Conservation (phyloP, 1,140 invertebrate species). For the Monochamus saltuarius region DNA sequence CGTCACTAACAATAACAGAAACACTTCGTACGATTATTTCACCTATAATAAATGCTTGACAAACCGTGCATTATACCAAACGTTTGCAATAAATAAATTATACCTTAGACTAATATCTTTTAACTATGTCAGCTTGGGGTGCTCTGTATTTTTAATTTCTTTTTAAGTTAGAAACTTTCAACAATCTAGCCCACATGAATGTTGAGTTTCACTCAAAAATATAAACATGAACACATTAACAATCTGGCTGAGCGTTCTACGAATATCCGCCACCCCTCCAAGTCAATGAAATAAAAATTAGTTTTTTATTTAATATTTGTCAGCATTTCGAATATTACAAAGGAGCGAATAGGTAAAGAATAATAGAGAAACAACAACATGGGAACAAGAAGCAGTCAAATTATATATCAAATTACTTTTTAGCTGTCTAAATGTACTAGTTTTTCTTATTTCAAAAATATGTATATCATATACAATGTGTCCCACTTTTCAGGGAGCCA, state of each 20-base stretch:
- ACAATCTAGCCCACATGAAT: neutral
- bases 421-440: neutral
- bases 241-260: constrained; percentile 10
- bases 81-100: neutral
- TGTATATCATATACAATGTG: too few relatives aligned
- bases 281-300: too few relatives aligned
- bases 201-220: constrained; percentile 9
- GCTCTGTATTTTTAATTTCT: neutral
- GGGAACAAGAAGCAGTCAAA: neutral
- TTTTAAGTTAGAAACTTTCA: neutral
- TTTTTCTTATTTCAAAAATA: too few relatives aligned
- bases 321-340: neutral
- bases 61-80: neutral
- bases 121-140: neutral
- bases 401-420: neutral
- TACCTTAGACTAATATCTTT: neutral
- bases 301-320: neutral
- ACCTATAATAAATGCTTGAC: neutral
- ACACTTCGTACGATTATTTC: neutral
- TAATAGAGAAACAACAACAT: neutral
- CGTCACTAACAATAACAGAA: too few relatives aligned
- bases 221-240: constrained; percentile 28
- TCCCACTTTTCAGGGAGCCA: too few relatives aligned
- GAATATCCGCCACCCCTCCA: too few relatives aligned
- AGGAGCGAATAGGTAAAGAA: neutral